phyloP scores from a whole-genome alignment of 2,113 vertebrate species.

The Xyrauchen texanus region DNA sequence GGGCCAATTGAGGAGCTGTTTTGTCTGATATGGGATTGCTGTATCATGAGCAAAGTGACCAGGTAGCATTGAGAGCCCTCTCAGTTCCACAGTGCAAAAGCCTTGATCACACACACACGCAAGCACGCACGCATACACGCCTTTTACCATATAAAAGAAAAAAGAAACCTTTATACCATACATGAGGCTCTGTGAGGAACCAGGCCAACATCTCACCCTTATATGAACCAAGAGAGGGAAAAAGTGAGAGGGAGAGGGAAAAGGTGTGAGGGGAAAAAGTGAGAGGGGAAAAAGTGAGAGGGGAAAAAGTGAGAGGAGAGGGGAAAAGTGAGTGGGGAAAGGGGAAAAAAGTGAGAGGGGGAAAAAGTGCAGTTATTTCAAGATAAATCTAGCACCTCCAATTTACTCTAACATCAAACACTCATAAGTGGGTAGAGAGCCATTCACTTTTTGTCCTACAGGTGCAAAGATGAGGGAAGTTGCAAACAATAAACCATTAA shows the following conservation, averaged over 20 bases:
- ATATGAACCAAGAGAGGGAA: conserved; percentile 32
- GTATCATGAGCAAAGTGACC: conserved; percentile 38
- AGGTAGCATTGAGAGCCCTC: conserved; percentile 20
- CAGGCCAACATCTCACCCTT: conserved; percentile 30
- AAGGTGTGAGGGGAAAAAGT: too few species aligned
- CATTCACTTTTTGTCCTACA: background rate
- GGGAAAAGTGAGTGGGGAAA: too few species aligned
- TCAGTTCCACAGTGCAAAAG: conserved; percentile 45
- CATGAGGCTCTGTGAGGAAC: conserved; percentile 23
- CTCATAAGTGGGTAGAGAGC: background rate
- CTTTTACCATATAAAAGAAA: conserved; percentile 30
- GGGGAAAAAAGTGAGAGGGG: too few species aligned
- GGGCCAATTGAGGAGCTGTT: background rate
- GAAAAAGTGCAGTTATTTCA: conserved; percentile 33
- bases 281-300: too few species aligned
- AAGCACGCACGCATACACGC: background rate
- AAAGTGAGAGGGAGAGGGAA: too few species aligned
- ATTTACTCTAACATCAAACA: conserved; percentile 6
- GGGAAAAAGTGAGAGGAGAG: too few species aligned
- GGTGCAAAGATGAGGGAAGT: background rate
- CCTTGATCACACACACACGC: background rate
- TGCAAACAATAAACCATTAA: background rate
- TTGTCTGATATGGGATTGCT: conserved; percentile 16
- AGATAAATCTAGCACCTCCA: conserved; percentile 13
- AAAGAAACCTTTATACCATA: conserved; percentile 21